A percentile compares a stretch with the other conserved stretches of the same genome.
These are phyloP conservation scores for Barypeithes pellucidus DNA, from an alignment of 2,888 invertebrate species.

Conservation along the genomic window DNA sequence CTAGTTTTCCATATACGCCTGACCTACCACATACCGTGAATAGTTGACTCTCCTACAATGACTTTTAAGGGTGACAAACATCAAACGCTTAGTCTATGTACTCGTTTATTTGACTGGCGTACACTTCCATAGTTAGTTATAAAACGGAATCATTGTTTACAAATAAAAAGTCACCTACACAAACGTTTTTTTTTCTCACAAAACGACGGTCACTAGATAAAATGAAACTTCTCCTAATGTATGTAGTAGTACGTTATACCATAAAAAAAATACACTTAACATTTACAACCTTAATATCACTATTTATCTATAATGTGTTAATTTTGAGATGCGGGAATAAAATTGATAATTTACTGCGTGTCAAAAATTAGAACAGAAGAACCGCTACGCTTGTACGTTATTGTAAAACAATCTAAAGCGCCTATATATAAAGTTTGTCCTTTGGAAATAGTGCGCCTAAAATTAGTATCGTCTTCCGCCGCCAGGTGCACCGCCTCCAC, in stretches of 20 bases:
- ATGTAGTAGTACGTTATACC: conserved; percentile 21
- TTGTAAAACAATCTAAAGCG: conserved; percentile 24
- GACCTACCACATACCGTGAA: no score
- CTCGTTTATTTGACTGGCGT: conserved; percentile 18
- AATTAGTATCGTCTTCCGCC: conserved; percentile 53
- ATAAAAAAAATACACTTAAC: conserved; percentile 30
- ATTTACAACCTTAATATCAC: conserved; percentile 32
- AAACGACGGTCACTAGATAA: conserved; percentile 25
- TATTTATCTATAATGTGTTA: conserved; percentile 6
- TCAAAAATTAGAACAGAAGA: background rate
- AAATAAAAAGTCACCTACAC: conserved; percentile 31
- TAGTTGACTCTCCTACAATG: background rate
- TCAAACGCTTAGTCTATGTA: conserved; percentile 19
- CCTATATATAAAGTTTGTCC: conserved; percentile 20
- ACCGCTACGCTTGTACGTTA: conserved; percentile 5
- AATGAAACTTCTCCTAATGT: conserved; percentile 23
- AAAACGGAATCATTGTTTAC: conserved; percentile 26
- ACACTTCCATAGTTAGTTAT: conserved; percentile 16
- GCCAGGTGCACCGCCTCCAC: conserved; percentile 45
- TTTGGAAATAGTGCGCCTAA: conserved; percentile 32
- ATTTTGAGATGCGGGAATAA: conserved; percentile 14
- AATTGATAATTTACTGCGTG: background rate
- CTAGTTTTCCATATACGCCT: no score
- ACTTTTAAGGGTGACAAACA: background rate
- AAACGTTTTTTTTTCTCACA: conserved; percentile 8